These are phyloP conservation scores for Rhodeus uyekii DNA, from an alignment of 2,797 vertebrate species.

Conservation along the genomic window DNA sequence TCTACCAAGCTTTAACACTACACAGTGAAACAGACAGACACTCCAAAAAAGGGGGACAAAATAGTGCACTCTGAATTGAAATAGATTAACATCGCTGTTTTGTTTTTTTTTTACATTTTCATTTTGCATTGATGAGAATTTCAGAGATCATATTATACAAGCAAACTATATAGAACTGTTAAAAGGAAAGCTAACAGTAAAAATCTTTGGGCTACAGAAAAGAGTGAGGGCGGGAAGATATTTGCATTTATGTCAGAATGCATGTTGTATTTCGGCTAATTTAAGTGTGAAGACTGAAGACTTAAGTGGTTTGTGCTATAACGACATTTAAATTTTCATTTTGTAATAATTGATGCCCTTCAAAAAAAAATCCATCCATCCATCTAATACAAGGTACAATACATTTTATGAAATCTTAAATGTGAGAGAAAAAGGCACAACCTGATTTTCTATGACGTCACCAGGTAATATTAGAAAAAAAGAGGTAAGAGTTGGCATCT, in stretches of 20 bases:
- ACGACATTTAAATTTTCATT: background rate
- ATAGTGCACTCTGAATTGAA: conserved; percentile 31
- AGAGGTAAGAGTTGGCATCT: conserved; percentile 39
- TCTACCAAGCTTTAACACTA: conserved; percentile 9
- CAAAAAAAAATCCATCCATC: background rate
- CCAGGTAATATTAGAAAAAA: conserved; percentile 14
- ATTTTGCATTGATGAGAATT: background rate
- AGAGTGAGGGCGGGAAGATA: background rate
- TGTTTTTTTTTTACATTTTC: background rate
- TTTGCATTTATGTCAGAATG: background rate
- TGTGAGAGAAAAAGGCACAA: conserved; percentile 25
- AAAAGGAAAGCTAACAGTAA: background rate
- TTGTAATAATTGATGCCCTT: background rate
- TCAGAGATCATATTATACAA: background rate
- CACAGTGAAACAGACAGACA: conserved; percentile 28
- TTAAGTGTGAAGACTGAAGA: background rate
- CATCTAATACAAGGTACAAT: background rate
- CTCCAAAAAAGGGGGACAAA: background rate
- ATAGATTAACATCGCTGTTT: background rate
- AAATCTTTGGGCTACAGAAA: conserved; percentile 25
- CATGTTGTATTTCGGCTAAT: background rate
- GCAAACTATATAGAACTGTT: background rate
- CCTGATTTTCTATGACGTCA: conserved; percentile 21
- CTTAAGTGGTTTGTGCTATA: background rate
- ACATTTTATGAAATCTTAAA: conserved; percentile 7